Evolutionary conservation across 2,797 vertebrate genomes (phyloP).

Genomic region (Megalops cyprinoides): DNA sequence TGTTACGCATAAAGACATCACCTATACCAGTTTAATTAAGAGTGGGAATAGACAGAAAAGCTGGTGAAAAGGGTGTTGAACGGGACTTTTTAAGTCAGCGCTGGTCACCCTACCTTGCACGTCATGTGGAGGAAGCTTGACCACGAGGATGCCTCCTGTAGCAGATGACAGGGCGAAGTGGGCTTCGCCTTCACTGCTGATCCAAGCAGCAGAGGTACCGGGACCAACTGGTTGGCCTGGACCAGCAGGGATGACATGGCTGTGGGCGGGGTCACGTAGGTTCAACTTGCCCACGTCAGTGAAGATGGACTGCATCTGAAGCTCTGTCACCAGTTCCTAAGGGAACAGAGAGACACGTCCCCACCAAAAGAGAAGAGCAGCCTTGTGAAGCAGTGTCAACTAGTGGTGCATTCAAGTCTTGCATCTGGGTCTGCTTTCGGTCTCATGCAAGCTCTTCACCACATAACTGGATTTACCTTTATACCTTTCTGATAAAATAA

Average conservation of each 20-base stretch:
- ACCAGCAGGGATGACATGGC: conserved; percentile 74
- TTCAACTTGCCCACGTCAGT: conserved; percentile 86
- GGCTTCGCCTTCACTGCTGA: conserved; percentile 84
- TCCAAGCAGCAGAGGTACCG: conserved; percentile 76
- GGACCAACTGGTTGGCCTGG: conserved; percentile 71
- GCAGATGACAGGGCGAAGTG: conserved; percentile 85
- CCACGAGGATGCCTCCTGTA: conserved; percentile 82
- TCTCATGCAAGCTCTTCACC: no score
- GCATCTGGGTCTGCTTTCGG: no score
- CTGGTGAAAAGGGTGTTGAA: neutral
- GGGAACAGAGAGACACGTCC: conserved; percentile 23
- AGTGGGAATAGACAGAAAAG: no score
- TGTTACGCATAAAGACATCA: no score
- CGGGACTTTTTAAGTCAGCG: neutral
- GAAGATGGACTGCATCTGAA: conserved; percentile 91
- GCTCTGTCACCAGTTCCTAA: conserved; percentile 87
- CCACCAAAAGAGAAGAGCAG: no score
- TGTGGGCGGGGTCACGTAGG: conserved; percentile 80
- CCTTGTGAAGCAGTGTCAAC: no score
- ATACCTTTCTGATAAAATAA: no score
- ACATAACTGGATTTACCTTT: no score
- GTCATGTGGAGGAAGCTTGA: conserved; percentile 82
- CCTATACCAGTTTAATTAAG: no score
- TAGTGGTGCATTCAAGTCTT: no score
- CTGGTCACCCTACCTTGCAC: conserved; percentile 70